phyloP scores from a whole-genome alignment of 53 echinoderm and acorn worm species.

The Actinopyga echinites region DNA sequence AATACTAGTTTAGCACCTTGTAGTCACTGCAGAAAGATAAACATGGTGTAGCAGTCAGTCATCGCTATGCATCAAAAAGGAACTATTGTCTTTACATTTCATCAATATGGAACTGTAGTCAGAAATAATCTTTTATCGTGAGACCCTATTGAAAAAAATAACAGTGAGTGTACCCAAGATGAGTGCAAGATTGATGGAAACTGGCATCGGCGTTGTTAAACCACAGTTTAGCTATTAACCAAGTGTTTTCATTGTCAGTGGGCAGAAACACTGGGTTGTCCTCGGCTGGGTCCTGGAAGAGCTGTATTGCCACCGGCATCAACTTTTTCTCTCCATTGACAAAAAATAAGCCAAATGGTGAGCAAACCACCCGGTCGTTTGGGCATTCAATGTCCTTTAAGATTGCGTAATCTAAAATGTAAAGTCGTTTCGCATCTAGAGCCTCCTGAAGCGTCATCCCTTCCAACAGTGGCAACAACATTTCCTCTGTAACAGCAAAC shows the following conservation, averaged over 20 bases:
- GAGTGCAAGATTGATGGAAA: conserved; percentile 66
- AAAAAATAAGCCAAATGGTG: conserved; percentile 76
- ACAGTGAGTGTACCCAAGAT: conserved; percentile 82
- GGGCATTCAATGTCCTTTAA: conserved; percentile 57
- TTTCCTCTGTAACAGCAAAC: conserved; percentile 67
- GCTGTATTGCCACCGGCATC: conserved; percentile 81
- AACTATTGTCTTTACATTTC: too few species aligned
- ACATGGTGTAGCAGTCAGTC: too few species aligned
- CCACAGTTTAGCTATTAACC: conserved; percentile 86
- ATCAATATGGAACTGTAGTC: too few species aligned
- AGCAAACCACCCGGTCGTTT: conserved; percentile 49
- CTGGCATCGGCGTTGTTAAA: conserved; percentile 79
- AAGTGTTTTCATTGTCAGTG: conserved; percentile 72
- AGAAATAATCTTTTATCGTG: too few species aligned
- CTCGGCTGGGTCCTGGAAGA: conserved; percentile 62
- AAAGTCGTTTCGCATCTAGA: conserved; percentile 69
- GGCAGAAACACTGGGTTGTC: conserved; percentile 88
- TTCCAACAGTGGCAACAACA: conserved; percentile 67
- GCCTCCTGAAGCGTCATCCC: conserved; percentile 77
- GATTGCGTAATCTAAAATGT: conserved; percentile 72
- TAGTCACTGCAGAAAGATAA: too few species aligned
- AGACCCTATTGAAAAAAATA: background rate
- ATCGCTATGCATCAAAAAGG: too few species aligned
- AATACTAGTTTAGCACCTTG: too few species aligned
- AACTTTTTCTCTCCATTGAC: conserved; percentile 63